Conservation (phyloP, 2,113 vertebrate genomes). For the Orthonyx spaldingii region DNA sequence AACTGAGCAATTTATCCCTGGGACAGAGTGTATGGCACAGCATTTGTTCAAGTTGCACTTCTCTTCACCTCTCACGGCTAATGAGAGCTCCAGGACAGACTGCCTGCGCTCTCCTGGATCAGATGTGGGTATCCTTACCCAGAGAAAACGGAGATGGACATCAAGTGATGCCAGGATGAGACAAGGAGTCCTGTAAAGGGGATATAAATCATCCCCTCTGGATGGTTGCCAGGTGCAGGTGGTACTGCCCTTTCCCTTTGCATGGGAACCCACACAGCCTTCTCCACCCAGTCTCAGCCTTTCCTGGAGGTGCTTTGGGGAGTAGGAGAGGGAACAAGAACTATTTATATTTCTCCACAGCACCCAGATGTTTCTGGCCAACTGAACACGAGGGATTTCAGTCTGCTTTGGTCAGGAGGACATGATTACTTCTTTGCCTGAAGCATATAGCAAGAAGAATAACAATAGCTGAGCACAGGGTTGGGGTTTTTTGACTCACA, state of each 20-base stretch:
- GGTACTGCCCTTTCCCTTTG: background rate
- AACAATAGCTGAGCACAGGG: background rate
- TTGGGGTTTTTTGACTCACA: background rate
- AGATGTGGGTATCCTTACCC: background rate
- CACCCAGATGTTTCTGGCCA: background rate
- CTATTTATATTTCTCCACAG: background rate
- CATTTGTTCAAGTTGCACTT: background rate
- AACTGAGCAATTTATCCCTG: background rate
- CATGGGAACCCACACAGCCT: background rate
- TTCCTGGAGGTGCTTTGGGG: background rate
- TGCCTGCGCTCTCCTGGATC: background rate
- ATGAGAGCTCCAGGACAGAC: background rate
- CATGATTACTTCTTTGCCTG: background rate
- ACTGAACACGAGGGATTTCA: background rate
- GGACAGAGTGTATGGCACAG: background rate
- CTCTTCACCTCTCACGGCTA: background rate
- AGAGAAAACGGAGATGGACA: background rate
- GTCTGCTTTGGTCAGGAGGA: background rate
- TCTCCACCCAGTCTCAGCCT: background rate
- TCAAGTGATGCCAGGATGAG: background rate
- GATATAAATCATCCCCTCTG: background rate
- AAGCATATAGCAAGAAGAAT: background rate
- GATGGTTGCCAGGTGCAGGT: accelerated
- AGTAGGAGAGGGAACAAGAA: background rate
- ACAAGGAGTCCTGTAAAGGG: background rate